phyloP scores from a whole-genome alignment of 2,113 vertebrate genomes.

The Mesitornis unicolor region DNA sequence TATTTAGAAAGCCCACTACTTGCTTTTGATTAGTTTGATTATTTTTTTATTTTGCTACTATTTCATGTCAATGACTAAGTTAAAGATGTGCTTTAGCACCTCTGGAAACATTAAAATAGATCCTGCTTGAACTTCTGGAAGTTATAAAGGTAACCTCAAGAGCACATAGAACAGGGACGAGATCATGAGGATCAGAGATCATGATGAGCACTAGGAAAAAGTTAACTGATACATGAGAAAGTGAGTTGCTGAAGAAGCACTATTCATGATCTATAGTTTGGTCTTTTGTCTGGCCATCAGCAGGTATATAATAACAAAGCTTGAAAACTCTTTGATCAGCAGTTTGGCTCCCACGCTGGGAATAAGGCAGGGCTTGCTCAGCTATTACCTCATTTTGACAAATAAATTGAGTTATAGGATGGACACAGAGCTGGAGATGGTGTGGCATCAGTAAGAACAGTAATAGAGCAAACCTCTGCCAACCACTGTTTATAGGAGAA shows the following conservation, averaged over 20 bases:
- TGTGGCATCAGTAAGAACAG: neutral
- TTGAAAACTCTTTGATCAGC: conserved; percentile 13
- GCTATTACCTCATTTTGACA: conserved; percentile 14
- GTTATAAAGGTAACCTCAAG: neutral
- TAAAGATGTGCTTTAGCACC: neutral
- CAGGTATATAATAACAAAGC: neutral
- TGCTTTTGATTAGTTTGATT: neutral
- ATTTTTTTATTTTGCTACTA: neutral
- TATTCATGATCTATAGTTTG: neutral
- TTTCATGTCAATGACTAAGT: neutral
- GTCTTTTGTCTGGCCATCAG: neutral
- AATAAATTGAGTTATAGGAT: neutral
- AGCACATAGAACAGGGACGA: neutral
- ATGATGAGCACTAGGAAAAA: neutral
- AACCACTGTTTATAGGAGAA: neutral
- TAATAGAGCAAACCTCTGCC: neutral
- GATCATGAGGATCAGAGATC: neutral
- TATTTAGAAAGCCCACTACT: neutral
- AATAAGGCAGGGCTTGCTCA: neutral
- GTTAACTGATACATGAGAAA: neutral
- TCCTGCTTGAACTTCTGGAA: neutral
- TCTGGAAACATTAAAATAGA: neutral
- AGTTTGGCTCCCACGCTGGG: neutral
- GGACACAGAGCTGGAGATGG: neutral
- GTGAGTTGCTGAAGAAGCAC: neutral